A percentile compares a stretch with the other conserved stretches of the same genome.
These are phyloP conservation scores for Neocrepidodera transversa DNA, from an alignment of 2,888 invertebrate species.

Conservation along the genomic window DNA sequence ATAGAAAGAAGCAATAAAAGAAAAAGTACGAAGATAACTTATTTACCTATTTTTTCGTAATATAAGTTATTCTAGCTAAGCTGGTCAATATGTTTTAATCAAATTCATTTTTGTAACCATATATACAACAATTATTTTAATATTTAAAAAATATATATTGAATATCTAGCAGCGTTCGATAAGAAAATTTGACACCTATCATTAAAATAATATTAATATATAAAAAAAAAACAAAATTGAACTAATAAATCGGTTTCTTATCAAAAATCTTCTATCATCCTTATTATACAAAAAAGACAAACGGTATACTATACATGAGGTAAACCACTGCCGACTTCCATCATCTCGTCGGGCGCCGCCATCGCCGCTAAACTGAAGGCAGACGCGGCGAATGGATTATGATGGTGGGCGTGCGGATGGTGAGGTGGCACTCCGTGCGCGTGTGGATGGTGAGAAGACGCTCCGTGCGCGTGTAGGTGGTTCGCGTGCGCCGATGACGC, in stretches of 20 bases:
- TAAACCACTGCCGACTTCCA: conserved; percentile 54
- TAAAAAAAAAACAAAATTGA: conserved; percentile 14
- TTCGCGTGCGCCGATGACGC: conserved; percentile 5
- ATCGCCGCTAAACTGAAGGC: conserved; percentile 25
- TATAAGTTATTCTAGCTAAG: no score
- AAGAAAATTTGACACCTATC: conserved; percentile 8
- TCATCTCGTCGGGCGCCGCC: conserved; percentile 51
- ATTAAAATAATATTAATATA: conserved; percentile 4
- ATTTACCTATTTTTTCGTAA: no score
- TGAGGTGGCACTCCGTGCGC: conserved; percentile 18
- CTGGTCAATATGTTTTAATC: no score
- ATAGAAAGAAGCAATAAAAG: no score
- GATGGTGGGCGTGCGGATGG: conserved; percentile 26
- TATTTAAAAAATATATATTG: no score
- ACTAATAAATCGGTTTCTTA: conserved; percentile 11
- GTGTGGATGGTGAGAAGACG: conserved; percentile 22
- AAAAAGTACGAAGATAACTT: no score
- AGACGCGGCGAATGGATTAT: conserved; percentile 28
- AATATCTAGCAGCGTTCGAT: no score
- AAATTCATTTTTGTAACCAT: no score
- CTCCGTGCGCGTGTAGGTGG: conserved; percentile 23
- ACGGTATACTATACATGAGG: conserved; percentile 37
- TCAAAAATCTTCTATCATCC: conserved; percentile 8
- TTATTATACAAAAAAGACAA: conserved; percentile 9
- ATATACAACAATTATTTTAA: no score